Base-by-base conservation (phyloP, 2,113 vertebrate genomes). In the Oncorhynchus keta region DNA sequence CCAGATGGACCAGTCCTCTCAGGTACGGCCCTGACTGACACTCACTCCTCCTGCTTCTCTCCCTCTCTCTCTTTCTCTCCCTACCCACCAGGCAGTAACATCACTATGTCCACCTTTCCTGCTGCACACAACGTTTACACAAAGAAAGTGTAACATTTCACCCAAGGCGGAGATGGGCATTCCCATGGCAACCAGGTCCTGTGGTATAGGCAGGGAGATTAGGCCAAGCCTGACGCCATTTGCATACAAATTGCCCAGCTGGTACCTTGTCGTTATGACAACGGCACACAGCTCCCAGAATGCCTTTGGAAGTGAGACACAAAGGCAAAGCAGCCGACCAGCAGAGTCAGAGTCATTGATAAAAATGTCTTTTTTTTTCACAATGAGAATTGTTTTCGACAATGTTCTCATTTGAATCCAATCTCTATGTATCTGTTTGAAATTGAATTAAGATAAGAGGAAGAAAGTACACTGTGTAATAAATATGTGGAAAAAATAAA, bases 211-310 rank as follows among this genome's bases (percentile, higher is more conserved):
- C 78, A 80, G 83, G 77, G 75, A 88, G 88, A 91, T 90, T 84
- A 89, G 89, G 87, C 89, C 90, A 85, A 85, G 68, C 87, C 85
- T 85, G 79, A 85, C 86, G 12, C 85, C 75, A 93, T 94, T 94
- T 93, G 91, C 92, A 94, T 93, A 89, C 92, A 93, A 93, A 94
- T 93, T 93, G 89, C 81, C 91, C 93, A 94, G 92, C 90, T 94
- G 93, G 88, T 92, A 94, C 92, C 91, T 93, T 92, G 92, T 93
- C 88, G 92, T 91, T 91, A 94, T 93, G 90, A 91, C 92, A 89
- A 93, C 90, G 73, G 88, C 87, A 91, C 90, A 92, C 89, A 90
- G 90, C 85, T 91, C 86, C 87, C 84, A 89, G 87, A 89, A 91
- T 90, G 90, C 84, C 86, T 90, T 89, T 91, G 84, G 84, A 86